A percentile compares a stretch with the other conserved stretches of the same genome.
phyloP scores from a whole-genome alignment of 1,140 invertebrate genomes.

The Trichogramma pretiosum region DNA sequence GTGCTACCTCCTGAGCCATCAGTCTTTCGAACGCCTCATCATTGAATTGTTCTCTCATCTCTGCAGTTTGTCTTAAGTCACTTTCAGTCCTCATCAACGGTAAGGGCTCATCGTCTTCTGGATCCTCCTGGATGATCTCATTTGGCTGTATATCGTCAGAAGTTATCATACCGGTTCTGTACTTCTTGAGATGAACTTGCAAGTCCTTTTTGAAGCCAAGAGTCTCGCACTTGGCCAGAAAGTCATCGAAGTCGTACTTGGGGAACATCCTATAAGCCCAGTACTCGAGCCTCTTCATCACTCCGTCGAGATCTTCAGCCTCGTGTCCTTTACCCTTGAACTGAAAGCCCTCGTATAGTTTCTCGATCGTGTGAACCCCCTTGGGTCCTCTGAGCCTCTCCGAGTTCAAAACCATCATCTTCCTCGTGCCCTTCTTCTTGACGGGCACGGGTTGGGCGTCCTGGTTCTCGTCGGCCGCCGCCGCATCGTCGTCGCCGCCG shows the following conservation, averaged over 20 bases:
- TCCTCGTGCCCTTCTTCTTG: conserved; percentile 45
- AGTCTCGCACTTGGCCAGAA: conserved; percentile 69
- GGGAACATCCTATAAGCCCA: conserved; percentile 89
- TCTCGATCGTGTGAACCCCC: conserved; percentile 68
- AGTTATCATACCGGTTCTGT: conserved; percentile 53
- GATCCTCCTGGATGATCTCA: conserved; percentile 29
- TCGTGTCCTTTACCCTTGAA: conserved; percentile 80
- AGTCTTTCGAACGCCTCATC: conserved; percentile 48
- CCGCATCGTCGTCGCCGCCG: conserved; percentile 17
- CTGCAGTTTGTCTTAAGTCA: too few relatives aligned
- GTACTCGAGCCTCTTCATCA: conserved; percentile 79
- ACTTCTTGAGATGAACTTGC: conserved; percentile 51
- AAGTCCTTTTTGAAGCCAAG: conserved; percentile 67
- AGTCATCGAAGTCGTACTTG: conserved; percentile 78
- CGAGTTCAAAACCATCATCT: conserved; percentile 56
- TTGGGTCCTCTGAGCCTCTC: conserved; percentile 63
- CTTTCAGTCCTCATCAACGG: conserved; percentile 20
- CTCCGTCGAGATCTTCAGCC: conserved; percentile 67
- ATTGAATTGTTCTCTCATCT: too few relatives aligned
- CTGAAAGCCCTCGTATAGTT: conserved; percentile 73
- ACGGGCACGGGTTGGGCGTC: conserved; percentile 20
- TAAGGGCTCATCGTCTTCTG: too few relatives aligned
- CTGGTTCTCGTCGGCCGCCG: conserved; percentile 2
- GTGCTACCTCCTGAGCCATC: too few relatives aligned
- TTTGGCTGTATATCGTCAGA: conserved; percentile 20